Percentiles rank a stretch among this genome's conserved stretches.
These are phyloP conservation scores for Entosphenus tridentatus DNA, from an alignment of 2,113 vertebrate genomes.

Conservation along the genomic window DNA sequence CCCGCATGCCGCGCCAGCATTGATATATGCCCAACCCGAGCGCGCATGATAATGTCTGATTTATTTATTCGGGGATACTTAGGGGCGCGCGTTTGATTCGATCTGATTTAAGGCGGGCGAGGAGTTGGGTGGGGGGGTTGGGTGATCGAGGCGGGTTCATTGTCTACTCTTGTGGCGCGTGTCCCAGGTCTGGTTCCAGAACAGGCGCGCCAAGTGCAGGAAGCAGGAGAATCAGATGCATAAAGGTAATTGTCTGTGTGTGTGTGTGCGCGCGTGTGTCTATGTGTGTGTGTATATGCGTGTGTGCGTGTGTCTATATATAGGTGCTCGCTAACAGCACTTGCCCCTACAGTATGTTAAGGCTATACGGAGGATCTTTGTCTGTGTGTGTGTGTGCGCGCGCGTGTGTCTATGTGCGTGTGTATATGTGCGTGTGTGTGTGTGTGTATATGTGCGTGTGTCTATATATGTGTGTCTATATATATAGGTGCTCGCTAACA, in stretches of 20 bases:
- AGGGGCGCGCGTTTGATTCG: too few species aligned
- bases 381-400: too few species aligned
- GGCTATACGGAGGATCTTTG: too few species aligned
- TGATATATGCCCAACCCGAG: too few species aligned
- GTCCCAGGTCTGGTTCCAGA: slow-evolving; percentile 2
- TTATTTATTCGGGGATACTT: too few species aligned
- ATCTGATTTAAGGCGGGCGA: too few species aligned
- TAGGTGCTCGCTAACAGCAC: neutral
- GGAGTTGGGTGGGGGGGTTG: too few species aligned
- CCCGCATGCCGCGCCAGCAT: too few species aligned
- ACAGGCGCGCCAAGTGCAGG: slow-evolving; percentile 1
- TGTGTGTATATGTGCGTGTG: neutral
- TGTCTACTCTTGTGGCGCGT: too few species aligned
- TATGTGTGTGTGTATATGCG: neutral
- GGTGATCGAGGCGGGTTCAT: too few species aligned
- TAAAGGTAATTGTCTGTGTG: neutral
- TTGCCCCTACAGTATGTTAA: neutral
- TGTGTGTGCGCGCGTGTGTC: neutral
- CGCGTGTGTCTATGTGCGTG: neutral
- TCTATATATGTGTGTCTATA: slow-evolving; percentile 1
- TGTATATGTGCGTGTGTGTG: neutral
- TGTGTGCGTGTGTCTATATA: neutral
- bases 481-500: neutral
- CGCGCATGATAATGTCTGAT: too few species aligned
- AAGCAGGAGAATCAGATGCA: slow-evolving; percentile 4